phyloP scores from a whole-genome alignment of 2,888 invertebrate genomes.

The Chrysolina haemoptera region DNA sequence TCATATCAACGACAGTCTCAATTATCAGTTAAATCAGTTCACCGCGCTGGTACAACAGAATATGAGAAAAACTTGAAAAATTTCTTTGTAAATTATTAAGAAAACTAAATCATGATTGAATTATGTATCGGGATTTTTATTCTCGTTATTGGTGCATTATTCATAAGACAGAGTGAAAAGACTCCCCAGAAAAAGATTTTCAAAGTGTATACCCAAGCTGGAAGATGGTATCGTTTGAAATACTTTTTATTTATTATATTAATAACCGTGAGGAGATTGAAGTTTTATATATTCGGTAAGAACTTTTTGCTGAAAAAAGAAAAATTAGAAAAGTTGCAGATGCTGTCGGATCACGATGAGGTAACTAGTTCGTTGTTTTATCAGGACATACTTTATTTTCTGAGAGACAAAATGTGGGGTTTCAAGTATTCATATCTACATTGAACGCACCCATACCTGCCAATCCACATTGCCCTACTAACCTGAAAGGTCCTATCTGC shows the following conservation, averaged over 20 bases:
- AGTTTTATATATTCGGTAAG: conserved; percentile 64
- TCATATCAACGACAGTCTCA: background rate
- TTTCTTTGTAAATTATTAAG: background rate
- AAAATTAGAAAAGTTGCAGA: conserved; percentile 75
- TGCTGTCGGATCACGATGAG: conserved; percentile 74
- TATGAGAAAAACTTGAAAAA: background rate
- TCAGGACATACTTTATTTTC: too few species aligned
- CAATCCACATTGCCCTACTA: too few species aligned
- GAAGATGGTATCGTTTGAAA: conserved; percentile 78
- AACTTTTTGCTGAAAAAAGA: conserved; percentile 58
- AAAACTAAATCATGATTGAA: conserved; percentile 1
- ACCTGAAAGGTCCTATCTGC: too few species aligned
- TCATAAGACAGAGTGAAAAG: conserved; percentile 43
- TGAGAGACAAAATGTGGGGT: too few species aligned
- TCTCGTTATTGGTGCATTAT: conserved; percentile 30
- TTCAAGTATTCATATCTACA: too few species aligned
- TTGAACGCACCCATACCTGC: too few species aligned
- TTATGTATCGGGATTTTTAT: background rate
- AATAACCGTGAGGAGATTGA: conserved; percentile 73
- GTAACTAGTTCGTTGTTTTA: conserved; percentile 61
- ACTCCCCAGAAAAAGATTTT: conserved; percentile 72
- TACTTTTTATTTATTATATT: conserved; percentile 73
- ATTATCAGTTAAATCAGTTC: background rate
- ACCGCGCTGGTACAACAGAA: background rate
- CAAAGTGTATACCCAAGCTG: conserved; percentile 75